Conservation (phyloP, 1,140 invertebrate genomes). For the Brachionus angularis region DNA sequence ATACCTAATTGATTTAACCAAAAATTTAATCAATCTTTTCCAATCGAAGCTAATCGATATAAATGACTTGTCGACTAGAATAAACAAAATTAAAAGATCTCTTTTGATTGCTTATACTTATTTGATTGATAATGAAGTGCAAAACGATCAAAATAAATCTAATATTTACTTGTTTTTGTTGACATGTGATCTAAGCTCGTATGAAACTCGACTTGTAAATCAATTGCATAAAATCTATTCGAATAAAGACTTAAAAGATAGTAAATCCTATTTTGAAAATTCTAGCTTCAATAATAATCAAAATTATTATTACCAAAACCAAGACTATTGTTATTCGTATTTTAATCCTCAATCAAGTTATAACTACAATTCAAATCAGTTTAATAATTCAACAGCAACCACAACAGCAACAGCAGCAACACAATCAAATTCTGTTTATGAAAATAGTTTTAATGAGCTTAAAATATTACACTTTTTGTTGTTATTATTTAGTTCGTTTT, state of each 20-base stretch:
- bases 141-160: constrained; percentile 3
- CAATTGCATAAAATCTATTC: constrained; percentile 30
- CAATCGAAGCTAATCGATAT: constrained; percentile 31
- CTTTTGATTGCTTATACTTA: constrained; percentile 6
- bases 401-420: too few species aligned
- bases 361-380: too few species aligned
- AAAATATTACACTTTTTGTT: constrained; percentile 42
- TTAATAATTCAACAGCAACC: not conserved
- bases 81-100: constrained; percentile 13
- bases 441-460: constrained; percentile 38
- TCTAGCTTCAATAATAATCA: too few species aligned
- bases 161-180: not conserved
- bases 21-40: constrained; percentile 4
- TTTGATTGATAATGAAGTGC: not conserved
- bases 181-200: constrained; percentile 7
- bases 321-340: not conserved
- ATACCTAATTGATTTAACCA: constrained; percentile 12
- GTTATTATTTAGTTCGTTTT: constrained; percentile 29
- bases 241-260: constrained; percentile 6
- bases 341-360: not conserved
- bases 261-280: constrained; percentile 6
- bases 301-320: constrained; percentile 20
- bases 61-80: not conserved
- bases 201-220: constrained; percentile 6
- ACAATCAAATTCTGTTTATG: too few species aligned